phyloP scores from a whole-genome alignment of 1,140 invertebrate species.

The Aphaenogaster ashmeadi region DNA sequence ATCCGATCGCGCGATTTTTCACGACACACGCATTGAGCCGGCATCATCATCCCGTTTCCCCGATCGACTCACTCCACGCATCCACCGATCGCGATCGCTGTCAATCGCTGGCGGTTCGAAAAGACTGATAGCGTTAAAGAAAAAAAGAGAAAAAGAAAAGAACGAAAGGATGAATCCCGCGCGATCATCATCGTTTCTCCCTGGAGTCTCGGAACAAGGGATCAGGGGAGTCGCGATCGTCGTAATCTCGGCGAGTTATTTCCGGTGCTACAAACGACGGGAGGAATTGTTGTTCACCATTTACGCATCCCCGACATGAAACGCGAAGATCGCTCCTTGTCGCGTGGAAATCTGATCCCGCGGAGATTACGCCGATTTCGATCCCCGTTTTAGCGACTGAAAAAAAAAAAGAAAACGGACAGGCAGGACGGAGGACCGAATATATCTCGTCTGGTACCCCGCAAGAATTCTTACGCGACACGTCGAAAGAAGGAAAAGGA shows the following conservation, averaged over 20 bases:
- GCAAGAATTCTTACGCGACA: constrained; percentile 17
- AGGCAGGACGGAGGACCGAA: constrained; percentile 30
- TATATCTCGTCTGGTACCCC: constrained; percentile 12
- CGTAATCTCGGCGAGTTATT: constrained; percentile 12
- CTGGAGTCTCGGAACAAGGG: neutral
- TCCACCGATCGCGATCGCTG: constrained; percentile 35
- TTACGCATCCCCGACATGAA: neutral
- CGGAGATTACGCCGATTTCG: constrained; percentile 4
- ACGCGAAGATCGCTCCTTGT: neutral
- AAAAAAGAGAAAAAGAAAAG: neutral
- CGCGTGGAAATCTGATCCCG: neutral
- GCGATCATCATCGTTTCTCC: constrained; percentile 36
- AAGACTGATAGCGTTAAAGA: constrained; percentile 63
- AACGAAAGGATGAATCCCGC: neutral
- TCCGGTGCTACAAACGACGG: neutral
- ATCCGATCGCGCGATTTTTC: constrained; percentile 12
- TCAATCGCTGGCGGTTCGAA: constrained; percentile 48
- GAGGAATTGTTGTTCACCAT: neutral
- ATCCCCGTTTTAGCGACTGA: neutral
- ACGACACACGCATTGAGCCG: neutral
- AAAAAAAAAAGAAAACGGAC: neutral
- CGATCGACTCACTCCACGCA: neutral
- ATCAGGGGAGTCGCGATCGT: neutral
- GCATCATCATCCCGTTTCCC: constrained; percentile 6
- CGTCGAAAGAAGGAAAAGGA: neutral